Evolutionary conservation across 2,888 invertebrate species (phyloP), one percentile per base, ranked within the genome.

Genomic region (Pseudococcus viburni): DNA sequence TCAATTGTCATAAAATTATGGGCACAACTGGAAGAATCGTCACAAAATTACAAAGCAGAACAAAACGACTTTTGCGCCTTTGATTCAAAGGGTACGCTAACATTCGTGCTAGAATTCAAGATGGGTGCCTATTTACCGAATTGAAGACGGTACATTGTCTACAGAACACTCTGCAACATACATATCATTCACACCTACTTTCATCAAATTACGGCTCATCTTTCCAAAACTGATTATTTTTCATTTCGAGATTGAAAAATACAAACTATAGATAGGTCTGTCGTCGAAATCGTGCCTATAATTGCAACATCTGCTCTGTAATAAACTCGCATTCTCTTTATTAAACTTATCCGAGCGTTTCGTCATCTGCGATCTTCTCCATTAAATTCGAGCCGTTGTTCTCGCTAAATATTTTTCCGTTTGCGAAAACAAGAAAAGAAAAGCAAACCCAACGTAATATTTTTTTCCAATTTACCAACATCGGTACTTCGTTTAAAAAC

Each of bases 301-400:
- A 73, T 73, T 73, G 33, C 9, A 73, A 33, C 33, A 9, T 33
- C 73, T 33, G 42, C 42, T 42, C 42, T 5, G 73, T 19, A 26
- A 22, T 39, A 12, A 73, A 39, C 73, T 73, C 33, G 1, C 73
- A 39, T 33, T 22, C 22, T 73, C 33, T 9, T 73, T 73, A 73
- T 73, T 39, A 39, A 26, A 73, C 22, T 73, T 73, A 33, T 19
- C 64, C 19, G 9, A 0, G 42, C 9, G 17, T 33, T 73, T 51
- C 51, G 51, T 73, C 73, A 8, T 73, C 11, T 73, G 33, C 73
- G 17, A 73, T 73, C 33, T 73, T 11, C 73, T 26, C 73, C 19
- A 73, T 73, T 73, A 73, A 73, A 73, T 39, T 73, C 73, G 33
- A 73, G 33, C 73, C 6, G 33, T 73, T 73, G 73, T 73, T 73